Base-by-base conservation (phyloP, 1,140 invertebrate species). In the Goniozus legneri region DNA sequence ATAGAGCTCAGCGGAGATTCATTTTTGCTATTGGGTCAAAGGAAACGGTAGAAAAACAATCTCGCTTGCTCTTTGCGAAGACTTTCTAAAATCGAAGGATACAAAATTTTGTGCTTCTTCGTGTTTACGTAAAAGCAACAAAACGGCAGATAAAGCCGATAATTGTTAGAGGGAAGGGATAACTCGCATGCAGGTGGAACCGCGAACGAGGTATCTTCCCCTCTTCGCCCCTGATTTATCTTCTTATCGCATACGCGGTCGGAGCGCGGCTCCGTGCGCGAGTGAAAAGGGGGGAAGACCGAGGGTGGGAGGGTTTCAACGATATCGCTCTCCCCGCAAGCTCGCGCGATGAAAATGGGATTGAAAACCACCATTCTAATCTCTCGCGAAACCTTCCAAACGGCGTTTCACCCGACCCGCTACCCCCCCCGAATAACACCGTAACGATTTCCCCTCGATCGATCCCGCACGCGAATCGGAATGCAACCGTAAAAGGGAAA, bases 281-380 rank as follows among this genome's bases (percentile, higher is more conserved):
- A 34, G 32, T 8, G 32, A 34, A 34, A 15, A 34, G 3, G 32
- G 13, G 32, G 15, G 32, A 7, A 32, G 30, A 35, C 20, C 13
- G 32, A 43, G 37, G 42, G 37, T 41, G 36, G 22, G 51, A 58
- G 51, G 38, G 43, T 53, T 57, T 53, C 60, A 58, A 65, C 58
- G 57, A 65, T 67, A 62, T 53, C 63, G 44, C 8, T 16, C 45
- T 41, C 16, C 20, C 44, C 55, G 36, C 46, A 50, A 52, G 48
- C 27, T 41, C 40, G 44, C 47, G 38, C 42, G 56, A 68, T 71
- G 67, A 69, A 71, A 71, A 71, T 69, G 67, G 62, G 67, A 71
- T 71, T 71, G 68, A 69, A 71, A 69, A 71, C 67, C 64, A 60
- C 64, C 58, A 62, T 59, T 60, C 67, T 69, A 71, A 71, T 71